These are phyloP conservation scores for Alaudala cheleensis DNA, from an alignment of 2,113 vertebrate genomes.

Conservation along the genomic window DNA sequence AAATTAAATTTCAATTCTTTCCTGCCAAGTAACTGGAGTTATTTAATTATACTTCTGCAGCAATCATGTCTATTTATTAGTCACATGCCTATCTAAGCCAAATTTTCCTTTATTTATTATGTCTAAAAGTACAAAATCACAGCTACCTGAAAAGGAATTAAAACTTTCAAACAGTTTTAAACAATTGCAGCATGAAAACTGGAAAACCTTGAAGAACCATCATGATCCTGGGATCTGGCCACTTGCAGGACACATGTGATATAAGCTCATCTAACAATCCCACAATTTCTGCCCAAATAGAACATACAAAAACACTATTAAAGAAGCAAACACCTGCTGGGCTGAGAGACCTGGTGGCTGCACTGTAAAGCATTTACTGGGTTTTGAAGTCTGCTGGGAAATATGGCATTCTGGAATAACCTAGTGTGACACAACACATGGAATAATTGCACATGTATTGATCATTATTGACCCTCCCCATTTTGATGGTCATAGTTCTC, in stretches of 20 bases:
- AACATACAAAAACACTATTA: neutral
- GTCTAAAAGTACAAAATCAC: neutral
- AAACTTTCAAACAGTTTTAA: neutral
- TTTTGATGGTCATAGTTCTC: neutral
- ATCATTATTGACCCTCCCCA: too few species aligned
- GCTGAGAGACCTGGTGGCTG: neutral
- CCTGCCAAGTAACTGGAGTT: neutral
- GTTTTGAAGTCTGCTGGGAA: neutral
- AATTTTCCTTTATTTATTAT: neutral
- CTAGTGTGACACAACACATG: neutral
- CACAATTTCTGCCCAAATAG: neutral
- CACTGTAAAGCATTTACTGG: neutral
- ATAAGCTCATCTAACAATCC: accelerated
- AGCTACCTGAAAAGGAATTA: neutral
- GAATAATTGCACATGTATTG: accelerated
- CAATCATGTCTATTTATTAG: neutral
- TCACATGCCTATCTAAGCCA: neutral
- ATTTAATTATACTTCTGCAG: neutral
- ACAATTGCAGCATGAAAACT: neutral
- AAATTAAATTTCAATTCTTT: neutral
- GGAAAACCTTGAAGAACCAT: neutral
- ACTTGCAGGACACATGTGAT: neutral
- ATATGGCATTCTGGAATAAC: neutral
- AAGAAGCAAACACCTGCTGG: neutral
- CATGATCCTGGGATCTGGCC: neutral